These are phyloP conservation scores for Sceliomorpha sp. DNA, from an alignment of 2,888 invertebrate genomes.

Conservation along the genomic window DNA sequence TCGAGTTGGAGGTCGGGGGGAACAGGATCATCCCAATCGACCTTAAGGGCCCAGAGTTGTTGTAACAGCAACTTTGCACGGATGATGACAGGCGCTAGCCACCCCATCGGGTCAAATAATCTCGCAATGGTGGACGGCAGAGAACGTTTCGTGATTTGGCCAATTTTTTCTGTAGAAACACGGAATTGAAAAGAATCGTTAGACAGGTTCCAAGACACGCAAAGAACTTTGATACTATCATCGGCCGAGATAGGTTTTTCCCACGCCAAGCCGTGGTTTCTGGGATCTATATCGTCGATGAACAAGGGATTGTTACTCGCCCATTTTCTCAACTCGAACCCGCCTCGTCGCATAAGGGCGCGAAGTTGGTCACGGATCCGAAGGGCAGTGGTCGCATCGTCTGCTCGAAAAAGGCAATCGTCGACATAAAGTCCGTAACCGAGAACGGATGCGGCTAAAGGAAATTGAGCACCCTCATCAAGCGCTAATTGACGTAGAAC, in stretches of 20 bases:
- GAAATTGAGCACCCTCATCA: constrained; percentile 20
- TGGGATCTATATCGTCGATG: neutral
- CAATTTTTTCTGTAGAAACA: too few relatives aligned
- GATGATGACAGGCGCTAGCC: too few relatives aligned
- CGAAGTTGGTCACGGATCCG: constrained; percentile 20
- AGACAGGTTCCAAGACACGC: neutral
- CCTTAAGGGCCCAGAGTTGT: too few relatives aligned
- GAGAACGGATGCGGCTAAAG: constrained; percentile 8
- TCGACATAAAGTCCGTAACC: constrained; percentile 24
- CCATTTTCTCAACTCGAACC: constrained; percentile 38
- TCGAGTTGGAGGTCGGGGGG: too few relatives aligned
- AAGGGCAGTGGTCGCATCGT: neutral
- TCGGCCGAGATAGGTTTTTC: neutral
- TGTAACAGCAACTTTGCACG: too few relatives aligned
- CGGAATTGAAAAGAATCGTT: neutral
- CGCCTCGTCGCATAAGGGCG: constrained; percentile 19
- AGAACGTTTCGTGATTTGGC: constrained; percentile 52
- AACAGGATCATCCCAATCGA: too few relatives aligned
- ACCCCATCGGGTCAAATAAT: constrained; percentile 52
- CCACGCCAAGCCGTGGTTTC: constrained; percentile 1
- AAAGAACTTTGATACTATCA: constrained; percentile 6
- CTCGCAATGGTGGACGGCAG: constrained; percentile 50
- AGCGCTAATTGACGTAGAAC: constrained; percentile 22
- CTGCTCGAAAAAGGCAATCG: constrained; percentile 12
- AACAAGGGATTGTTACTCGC: constrained; percentile 7